phyloP scores from a whole-genome alignment of 1,140 invertebrate species.

The Listronotus oregonensis region DNA sequence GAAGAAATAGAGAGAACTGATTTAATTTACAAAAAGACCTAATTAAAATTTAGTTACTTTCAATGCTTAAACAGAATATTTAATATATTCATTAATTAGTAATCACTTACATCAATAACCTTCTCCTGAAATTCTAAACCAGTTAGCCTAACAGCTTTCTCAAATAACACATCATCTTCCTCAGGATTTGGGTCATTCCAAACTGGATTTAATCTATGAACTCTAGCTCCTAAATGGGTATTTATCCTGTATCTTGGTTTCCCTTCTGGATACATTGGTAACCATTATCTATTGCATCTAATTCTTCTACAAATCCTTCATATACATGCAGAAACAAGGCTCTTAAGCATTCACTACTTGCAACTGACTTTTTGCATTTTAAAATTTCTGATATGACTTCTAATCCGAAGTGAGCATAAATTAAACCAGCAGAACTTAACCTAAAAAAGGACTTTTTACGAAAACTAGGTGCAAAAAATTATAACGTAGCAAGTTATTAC shows the following conservation, averaged over 20 bases:
- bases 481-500: too few relatives aligned
- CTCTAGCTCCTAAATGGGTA: slow-evolving; percentile 77
- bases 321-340: slow-evolving; percentile 85
- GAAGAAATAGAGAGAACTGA: too few relatives aligned
- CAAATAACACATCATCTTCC: slow-evolving; percentile 66
- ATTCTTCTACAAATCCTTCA: slow-evolving; percentile 87
- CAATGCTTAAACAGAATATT: too few relatives aligned
- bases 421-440: slow-evolving; percentile 92
- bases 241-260: slow-evolving; percentile 80
- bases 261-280: slow-evolving; percentile 75
- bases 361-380: slow-evolving; percentile 53
- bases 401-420: slow-evolving; percentile 91
- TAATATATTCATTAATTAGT: too few relatives aligned
- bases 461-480: too few relatives aligned
- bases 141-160: slow-evolving; percentile 78
- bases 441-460: too few relatives aligned
- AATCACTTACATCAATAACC: slow-evolving; percentile 60
- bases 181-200: slow-evolving; percentile 77
- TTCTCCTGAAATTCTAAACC: slow-evolving; percentile 80
- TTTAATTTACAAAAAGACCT: too few relatives aligned
- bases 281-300: slow-evolving; percentile 98
- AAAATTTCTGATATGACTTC: slow-evolving; percentile 70
- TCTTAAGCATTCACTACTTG: slow-evolving; percentile 61
- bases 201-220: slow-evolving; percentile 78
- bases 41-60: too few relatives aligned